Base-by-base conservation (phyloP, 2,797 vertebrate genomes). In the Hemibagrus guttatus region DNA sequence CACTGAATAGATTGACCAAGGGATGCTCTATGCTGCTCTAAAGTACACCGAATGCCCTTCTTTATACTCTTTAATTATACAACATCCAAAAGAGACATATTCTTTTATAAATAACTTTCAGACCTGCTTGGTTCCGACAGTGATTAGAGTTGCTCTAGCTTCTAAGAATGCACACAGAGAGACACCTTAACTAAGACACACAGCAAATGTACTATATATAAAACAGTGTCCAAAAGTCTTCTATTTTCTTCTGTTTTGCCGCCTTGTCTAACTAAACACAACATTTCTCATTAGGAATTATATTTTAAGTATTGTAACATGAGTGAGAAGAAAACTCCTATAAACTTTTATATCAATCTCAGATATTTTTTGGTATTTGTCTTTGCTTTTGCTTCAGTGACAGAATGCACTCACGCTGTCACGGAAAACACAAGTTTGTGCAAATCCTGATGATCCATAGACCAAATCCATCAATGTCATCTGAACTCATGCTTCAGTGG, bases 31-130 rank as follows among this genome's bases (percentile, higher is more conserved):
- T 82, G 61, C 61, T 31, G 59, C 42, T 81, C 42, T 6, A 17
- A 61, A 39, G 78, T 16, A 59, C 58, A 42, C 58, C 2, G 56
- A 80, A 82, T 63, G 58, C 3, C 3, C 58, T n/a, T 81, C 23
- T 81, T 81, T 63, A 46, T 81, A 7, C 39, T 61, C 13, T 14
- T 61, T 81, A 81, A 81, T 63, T 81, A 42, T 46, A 81, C 58
- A 81, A n/a, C 78, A 81, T 61, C 58, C 23, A 81, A 58, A n/a
- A 42, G 54, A 79, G 11, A 39, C 31, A 31, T 28, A 56, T 35
- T 78, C 28, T 58, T 79, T 58, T 59, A 56, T 49, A 56, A 39
- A 78, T 21, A 56, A 5, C 54, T 23, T 79, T 35, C 28, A 61
- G 21, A 80, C 35, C 42, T 26, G 58, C 21, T 42, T 80, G 13